These are phyloP conservation scores for Pangasianodon gigas DNA, from an alignment of 2,113 vertebrate genomes.

Conservation along the genomic window DNA sequence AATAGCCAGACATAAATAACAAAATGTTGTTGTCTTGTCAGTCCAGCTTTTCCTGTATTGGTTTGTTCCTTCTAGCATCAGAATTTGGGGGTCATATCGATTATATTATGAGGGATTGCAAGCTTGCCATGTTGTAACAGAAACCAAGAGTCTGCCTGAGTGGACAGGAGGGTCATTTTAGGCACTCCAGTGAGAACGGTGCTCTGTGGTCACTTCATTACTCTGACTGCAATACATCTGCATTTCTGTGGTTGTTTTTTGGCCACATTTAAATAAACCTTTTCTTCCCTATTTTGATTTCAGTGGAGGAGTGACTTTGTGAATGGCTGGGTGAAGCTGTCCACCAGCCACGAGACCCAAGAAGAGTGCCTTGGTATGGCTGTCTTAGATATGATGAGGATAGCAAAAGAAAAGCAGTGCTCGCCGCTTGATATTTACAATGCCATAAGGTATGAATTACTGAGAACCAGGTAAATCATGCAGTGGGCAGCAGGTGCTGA, in stretches of 20 bases:
- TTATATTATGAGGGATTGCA: background rate
- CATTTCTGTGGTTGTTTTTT: background rate
- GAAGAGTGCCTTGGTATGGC: constrained; percentile 98
- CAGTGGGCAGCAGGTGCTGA: background rate
- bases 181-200: background rate
- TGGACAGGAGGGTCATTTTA: constrained; percentile 4
- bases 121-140: background rate
- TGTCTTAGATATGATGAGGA: constrained; percentile 96
- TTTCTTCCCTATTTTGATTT: constrained; percentile 7
- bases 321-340: constrained; percentile 81
- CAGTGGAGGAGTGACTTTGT: constrained; percentile 95
- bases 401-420: constrained; percentile 88
- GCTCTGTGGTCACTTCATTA: background rate
- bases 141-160: background rate
- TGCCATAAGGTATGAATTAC: constrained; percentile 78
- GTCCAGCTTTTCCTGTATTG: background rate
- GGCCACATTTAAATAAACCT: background rate
- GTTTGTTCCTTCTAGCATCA: background rate
- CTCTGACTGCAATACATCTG: background rate
- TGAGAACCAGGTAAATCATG: background rate
- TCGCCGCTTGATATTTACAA: constrained; percentile 89
- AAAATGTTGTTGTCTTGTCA: background rate
- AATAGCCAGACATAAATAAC: background rate
- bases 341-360: constrained; percentile 88
- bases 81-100: background rate